Evolutionary conservation across 2,113 vertebrate genomes (phyloP), one percentile per base, ranked within the genome.

Genomic region (Phasianus colchicus): DNA sequence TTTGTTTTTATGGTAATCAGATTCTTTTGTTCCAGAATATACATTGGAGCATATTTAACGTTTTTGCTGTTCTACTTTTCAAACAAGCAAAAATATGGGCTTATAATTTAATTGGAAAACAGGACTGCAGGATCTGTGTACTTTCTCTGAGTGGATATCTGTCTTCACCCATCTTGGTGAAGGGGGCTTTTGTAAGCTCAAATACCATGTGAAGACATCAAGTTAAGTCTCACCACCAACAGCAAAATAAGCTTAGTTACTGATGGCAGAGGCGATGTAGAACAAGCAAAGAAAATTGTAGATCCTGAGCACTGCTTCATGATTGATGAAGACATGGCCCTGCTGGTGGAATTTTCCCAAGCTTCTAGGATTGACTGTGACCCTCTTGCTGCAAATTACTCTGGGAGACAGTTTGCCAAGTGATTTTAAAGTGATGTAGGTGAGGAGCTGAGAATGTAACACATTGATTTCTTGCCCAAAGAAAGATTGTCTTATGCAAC

Each of bases 1-100:
- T 89, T 87, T 84, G 66, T 92, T 90, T 93, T 93, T 89, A 92
- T 71, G 71, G 8, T 86, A 94, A 94, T 91, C 75, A 86, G 67
- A 20, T 36, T 60, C 40, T 92, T 91, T 94, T n/a, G 79, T 75
- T 71, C 55, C 17, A 83, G 50, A 87, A 92, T 89, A 64, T 60
- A 70, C 72, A 1, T 79, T 63, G 75, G 21, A 85, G 22, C 3
- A 9, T 58, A 85, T 58, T 85, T 91, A 89, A 60, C 74, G 66
- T 71, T 91, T 54, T 58, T 63, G 19, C 21, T 29, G 13, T 91
- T 87, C 58, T 20, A 22, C 24, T 29, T 58, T 21, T 85, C 40
- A 92, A 54, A 52, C 22, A 66, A 93, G 73, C 1, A 25, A 50
- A 48, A 50, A 84, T 76, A 82, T 2, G 13, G 17, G n/a, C 42